Percentiles rank a stretch among this genome's conserved stretches.
phyloP scores from a whole-genome alignment of 2,113 vertebrate species.

The Centropristis striata region DNA sequence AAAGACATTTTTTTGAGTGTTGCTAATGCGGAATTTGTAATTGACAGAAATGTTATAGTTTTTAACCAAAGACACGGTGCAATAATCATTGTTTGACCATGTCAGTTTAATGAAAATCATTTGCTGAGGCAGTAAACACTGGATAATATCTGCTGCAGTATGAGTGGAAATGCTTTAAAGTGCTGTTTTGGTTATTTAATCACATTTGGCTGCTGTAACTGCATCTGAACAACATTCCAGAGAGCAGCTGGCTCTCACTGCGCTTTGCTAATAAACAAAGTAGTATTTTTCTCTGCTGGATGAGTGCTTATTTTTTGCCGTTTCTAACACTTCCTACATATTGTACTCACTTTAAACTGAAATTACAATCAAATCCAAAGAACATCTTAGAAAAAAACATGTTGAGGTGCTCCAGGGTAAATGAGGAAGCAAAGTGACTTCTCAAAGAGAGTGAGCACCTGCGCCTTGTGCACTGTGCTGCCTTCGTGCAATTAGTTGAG shows the following conservation, averaged over 20 bases:
- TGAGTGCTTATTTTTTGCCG: conserved; percentile 27
- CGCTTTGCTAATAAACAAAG: conserved; percentile 67
- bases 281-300: conserved; percentile 29
- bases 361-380: conserved; percentile 33
- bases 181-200: conserved; percentile 35
- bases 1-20: conserved; percentile 1
- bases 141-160: conserved; percentile 41
- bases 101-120: conserved; percentile 30
- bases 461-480: conserved; percentile 31
- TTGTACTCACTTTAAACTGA: conserved; percentile 30
- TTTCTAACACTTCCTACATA: conserved; percentile 12
- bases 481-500: conserved; percentile 60
- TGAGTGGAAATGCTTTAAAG: conserved; percentile 33
- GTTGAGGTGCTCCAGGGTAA: conserved; percentile 29
- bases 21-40: conserved; percentile 1
- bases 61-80: conserved; percentile 11
- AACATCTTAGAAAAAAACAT: conserved; percentile 37
- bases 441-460: conserved; percentile 54
- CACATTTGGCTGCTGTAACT: conserved; percentile 55
- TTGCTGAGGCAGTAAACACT: conserved; percentile 5
- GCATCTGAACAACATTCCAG: conserved; percentile 40
- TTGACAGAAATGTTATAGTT: conserved; percentile 6
- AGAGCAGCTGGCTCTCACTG: conserved; percentile 56
- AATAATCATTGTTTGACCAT: conserved; percentile 10
- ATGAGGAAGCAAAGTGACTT: conserved; percentile 36